A percentile compares a stretch with the other conserved stretches of the same genome.
These are phyloP conservation scores for Falco punctatus DNA, from an alignment of 2,113 vertebrate genomes.

Conservation along the genomic window DNA sequence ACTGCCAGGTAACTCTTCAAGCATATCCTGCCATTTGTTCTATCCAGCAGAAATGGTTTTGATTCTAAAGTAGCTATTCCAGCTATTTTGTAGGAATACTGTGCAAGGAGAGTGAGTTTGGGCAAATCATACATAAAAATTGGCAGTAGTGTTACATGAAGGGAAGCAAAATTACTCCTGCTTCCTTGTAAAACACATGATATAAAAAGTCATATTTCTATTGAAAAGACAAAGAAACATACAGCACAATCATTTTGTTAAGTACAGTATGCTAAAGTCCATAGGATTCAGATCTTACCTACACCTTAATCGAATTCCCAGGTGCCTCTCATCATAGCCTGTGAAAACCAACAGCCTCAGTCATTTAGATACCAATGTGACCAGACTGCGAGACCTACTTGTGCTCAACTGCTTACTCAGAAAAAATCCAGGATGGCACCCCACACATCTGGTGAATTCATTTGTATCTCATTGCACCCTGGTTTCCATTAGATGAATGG, in stretches of 20 bases:
- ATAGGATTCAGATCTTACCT: background rate
- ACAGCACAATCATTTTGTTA: background rate
- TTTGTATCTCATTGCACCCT: background rate
- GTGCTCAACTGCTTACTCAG: background rate
- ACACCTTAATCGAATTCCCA: background rate
- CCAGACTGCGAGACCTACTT: background rate
- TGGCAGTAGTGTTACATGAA: background rate
- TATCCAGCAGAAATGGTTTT: background rate
- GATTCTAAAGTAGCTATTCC: background rate
- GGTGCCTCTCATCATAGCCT: background rate
- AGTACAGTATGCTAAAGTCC: background rate
- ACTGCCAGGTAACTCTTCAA: conserved; percentile 32
- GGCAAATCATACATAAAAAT: background rate
- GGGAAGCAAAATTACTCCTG: background rate
- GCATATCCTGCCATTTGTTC: conserved; percentile 29
- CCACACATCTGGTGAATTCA: background rate
- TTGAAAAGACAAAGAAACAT: background rate
- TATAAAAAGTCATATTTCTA: background rate
- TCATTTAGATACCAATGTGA: rapidly evolving
- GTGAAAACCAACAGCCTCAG: background rate
- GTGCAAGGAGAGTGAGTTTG: background rate
- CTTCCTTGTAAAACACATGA: background rate
- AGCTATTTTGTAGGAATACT: background rate
- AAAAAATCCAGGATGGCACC: background rate
- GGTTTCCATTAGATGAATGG: background rate